Percentiles rank a stretch among this genome's conserved stretches.
phyloP scores from a whole-genome alignment of 2,113 vertebrate species.

The Hydropotes inermis region DNA sequence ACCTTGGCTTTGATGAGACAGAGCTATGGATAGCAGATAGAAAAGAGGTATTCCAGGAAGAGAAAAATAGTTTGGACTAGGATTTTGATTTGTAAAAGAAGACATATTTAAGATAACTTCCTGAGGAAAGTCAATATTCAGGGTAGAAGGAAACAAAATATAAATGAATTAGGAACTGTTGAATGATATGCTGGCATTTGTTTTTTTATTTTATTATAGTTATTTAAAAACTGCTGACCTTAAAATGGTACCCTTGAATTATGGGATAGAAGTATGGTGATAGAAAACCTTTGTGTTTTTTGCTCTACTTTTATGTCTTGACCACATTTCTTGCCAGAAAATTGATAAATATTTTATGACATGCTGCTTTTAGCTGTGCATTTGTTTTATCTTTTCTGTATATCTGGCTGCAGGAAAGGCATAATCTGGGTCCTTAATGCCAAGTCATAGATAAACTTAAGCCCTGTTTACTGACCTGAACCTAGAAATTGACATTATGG shows the following conservation, averaged over 20 bases:
- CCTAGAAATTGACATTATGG: slow-evolving; percentile 45
- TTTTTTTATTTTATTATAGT: background rate
- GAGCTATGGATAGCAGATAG: background rate
- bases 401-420: slow-evolving; percentile 9
- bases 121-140: background rate
- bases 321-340: background rate
- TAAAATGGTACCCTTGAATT: background rate
- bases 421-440: slow-evolving; percentile 31
- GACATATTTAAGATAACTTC: background rate
- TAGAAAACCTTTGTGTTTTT: background rate
- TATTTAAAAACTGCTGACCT: slow-evolving; percentile 6
- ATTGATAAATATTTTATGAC: slow-evolving; percentile 33
- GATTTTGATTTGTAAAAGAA: slow-evolving; percentile 23
- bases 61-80: background rate
- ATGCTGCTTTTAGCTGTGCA: background rate
- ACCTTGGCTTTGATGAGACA: background rate
- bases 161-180: background rate
- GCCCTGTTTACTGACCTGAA: slow-evolving; percentile 40
- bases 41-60: background rate
- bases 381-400: slow-evolving; percentile 35
- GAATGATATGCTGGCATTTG: background rate
- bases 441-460: slow-evolving; percentile 48
- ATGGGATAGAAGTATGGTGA: background rate
- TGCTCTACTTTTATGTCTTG: background rate
- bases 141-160: background rate